These are phyloP conservation scores for Poeciliopsis turneri DNA, from an alignment of 2,797 vertebrate genomes.

Conservation along the genomic window DNA sequence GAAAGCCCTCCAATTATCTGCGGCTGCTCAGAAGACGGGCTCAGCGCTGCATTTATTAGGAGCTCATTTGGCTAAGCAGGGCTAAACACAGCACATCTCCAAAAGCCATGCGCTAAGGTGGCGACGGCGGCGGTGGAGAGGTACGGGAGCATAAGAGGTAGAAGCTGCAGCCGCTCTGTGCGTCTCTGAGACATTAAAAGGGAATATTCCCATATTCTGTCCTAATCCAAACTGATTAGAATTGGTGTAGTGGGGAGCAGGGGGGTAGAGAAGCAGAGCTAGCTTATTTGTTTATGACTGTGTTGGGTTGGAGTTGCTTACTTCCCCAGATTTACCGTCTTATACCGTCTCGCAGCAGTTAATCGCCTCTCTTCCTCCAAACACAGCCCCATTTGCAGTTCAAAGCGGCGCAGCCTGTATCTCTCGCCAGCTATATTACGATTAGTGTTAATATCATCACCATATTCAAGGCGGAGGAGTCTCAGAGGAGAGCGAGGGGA, in stretches of 20 bases:
- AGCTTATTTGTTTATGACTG: conserved; percentile 84
- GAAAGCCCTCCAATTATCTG: conserved; percentile 81
- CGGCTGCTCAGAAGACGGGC: conserved; percentile 68
- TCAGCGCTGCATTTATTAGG: conserved; percentile 81
- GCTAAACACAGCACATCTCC: conserved; percentile 72
- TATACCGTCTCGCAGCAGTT: conserved; percentile 69
- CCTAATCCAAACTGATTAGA: conserved; percentile 84
- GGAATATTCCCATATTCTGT: conserved; percentile 77
- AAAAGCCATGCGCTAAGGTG: conserved; percentile 24
- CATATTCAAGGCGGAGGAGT: conserved; percentile 74
- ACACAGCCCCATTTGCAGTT: conserved; percentile 81
- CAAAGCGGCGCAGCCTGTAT: conserved; percentile 77
- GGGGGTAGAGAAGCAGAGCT: conserved; percentile 54
- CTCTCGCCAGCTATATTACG: conserved; percentile 75
- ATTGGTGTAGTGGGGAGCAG: conserved; percentile 62
- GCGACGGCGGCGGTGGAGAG: not conserved
- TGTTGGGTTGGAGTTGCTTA: conserved; percentile 51
- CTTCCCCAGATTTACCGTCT: conserved; percentile 78
- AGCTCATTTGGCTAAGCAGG: conserved; percentile 84
- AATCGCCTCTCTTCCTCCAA: conserved; percentile 79
- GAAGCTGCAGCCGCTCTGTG: conserved; percentile 52
- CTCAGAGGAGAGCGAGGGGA: conserved; percentile 61
- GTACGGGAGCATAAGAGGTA: conserved; percentile 21
- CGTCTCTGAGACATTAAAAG: conserved; percentile 77
- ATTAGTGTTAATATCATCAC: conserved; percentile 83